Conservation (phyloP, 1,140 invertebrate genomes). For the Drosophila willistoni region DNA sequence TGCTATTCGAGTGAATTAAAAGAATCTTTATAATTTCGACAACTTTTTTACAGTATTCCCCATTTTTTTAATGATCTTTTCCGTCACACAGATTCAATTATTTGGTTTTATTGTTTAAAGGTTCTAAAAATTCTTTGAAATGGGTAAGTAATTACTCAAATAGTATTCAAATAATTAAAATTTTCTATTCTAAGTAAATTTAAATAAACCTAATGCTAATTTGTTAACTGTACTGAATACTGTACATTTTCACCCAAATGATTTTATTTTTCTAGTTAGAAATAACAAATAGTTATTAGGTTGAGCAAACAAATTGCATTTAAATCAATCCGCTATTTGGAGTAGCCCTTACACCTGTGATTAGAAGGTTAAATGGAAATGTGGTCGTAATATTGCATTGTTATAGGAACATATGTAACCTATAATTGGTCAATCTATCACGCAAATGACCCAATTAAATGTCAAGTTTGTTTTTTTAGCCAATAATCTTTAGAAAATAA, state of each 20-base stretch:
- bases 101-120: no score
- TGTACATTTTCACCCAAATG: not conserved
- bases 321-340: not conserved
- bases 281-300: not conserved
- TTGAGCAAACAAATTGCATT: not conserved
- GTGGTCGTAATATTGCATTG: not conserved
- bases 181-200: no score
- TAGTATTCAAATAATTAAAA: no score
- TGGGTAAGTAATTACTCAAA: no score
- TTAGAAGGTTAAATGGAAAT: not conserved
- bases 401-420: not conserved
- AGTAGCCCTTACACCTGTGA: not conserved
- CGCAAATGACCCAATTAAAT: slow-evolving; percentile 1
- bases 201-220: not conserved
- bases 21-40: no score
- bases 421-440: not conserved
- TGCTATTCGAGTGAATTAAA: no score
- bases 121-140: no score
- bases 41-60: no score
- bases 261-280: not conserved
- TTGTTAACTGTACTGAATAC: not conserved
- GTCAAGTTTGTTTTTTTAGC: not conserved
- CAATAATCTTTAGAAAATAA: not conserved
- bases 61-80: no score
- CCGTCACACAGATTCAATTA: no score